Percentiles rank a stretch among this genome's conserved stretches.
phyloP scores from a whole-genome alignment of 2,888 invertebrate species.

The Athalia rosae region DNA sequence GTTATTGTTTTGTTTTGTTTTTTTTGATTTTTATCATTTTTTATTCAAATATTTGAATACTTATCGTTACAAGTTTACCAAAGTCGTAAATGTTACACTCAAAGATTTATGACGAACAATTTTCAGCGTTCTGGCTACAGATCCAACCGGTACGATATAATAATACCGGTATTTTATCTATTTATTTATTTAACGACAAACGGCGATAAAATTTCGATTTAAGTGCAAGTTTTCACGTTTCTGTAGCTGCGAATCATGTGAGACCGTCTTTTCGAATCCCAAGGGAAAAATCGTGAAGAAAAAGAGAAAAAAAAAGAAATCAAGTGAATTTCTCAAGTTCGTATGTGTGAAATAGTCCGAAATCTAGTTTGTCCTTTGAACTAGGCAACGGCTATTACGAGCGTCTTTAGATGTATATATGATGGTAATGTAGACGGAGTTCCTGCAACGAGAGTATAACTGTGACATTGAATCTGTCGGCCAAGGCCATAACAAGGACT shows the following conservation, averaged over 20 bases:
- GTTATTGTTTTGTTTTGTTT: too few relatives aligned
- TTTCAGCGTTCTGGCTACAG: too few relatives aligned
- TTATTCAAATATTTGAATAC: too few relatives aligned
- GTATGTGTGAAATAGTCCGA: not conserved
- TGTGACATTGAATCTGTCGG: slow-evolving; percentile 46
- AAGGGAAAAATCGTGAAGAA: not conserved
- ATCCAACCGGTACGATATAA: too few relatives aligned
- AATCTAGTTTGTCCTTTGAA: not conserved
- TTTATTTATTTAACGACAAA: not conserved
- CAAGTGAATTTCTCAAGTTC: not conserved
- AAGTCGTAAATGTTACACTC: too few relatives aligned
- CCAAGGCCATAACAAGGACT: slow-evolving; percentile 46
- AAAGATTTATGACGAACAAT: too few relatives aligned
- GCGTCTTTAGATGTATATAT: not conserved
- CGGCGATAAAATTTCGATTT: not conserved
- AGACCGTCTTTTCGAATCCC: not conserved
- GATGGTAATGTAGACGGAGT: too few relatives aligned
- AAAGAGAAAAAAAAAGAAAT: not conserved
- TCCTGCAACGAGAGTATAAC: slow-evolving; percentile 28
- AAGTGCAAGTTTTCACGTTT: not conserved
- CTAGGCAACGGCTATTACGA: slow-evolving; percentile 1
- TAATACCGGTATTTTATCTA: not conserved
- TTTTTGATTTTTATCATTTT: too few relatives aligned
- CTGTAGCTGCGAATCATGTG: not conserved
- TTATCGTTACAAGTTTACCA: too few relatives aligned